These are phyloP conservation scores for Saguinus imperator DNA, from an alignment of 2,113 vertebrate species.

Conservation along the genomic window DNA sequence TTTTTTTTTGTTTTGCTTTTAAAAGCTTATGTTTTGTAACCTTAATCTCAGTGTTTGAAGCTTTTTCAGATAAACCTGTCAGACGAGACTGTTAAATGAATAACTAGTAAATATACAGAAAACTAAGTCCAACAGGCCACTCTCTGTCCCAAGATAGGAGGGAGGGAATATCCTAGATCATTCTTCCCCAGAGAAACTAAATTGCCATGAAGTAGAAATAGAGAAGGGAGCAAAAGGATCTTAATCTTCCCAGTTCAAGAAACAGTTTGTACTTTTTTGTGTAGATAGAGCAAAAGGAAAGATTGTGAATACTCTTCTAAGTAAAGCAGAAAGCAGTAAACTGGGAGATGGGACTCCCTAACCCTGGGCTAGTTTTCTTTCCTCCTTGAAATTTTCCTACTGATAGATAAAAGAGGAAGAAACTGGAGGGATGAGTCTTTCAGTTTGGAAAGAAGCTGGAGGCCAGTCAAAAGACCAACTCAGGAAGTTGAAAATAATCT, in stretches of 20 bases:
- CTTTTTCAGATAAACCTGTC: background rate
- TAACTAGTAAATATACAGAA: background rate
- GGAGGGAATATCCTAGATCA: background rate
- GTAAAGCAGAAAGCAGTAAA: background rate
- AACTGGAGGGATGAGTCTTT: background rate
- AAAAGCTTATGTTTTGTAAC: background rate
- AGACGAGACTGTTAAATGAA: background rate
- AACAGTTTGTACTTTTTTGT: background rate
- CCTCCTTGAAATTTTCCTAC: background rate
- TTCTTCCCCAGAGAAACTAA: background rate
- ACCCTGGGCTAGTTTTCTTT: background rate
- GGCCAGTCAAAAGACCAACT: background rate
- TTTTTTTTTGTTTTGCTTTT: background rate
- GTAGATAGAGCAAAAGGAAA: background rate
- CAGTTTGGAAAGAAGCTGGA: background rate
- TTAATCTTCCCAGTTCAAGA: background rate
- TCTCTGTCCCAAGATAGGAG: background rate
- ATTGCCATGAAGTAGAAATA: background rate
- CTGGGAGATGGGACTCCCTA: accelerated
- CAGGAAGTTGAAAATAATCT: background rate
- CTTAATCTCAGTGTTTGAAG: background rate
- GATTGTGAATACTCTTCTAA: background rate
- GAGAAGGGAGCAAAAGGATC: background rate
- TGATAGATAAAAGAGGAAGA: background rate
- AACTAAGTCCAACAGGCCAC: background rate